Percentiles rank a stretch among this genome's conserved stretches.
Conservation (phyloP, 2,113 vertebrate genomes). For the Cygnus atratus region DNA sequence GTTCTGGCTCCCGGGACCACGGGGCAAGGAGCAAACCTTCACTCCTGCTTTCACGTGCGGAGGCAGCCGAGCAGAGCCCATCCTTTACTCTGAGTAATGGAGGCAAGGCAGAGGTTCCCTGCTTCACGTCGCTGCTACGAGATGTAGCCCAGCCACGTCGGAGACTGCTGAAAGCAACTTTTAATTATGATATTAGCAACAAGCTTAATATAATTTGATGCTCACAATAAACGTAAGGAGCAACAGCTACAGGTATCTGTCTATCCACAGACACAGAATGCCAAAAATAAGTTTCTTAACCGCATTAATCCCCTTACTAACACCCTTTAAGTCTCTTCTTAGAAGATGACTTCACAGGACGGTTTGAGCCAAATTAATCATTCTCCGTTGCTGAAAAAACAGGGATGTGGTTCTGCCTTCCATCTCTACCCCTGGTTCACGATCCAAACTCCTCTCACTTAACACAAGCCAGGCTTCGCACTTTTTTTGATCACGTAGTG, state of each 20-base stretch:
- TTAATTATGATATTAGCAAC: neutral
- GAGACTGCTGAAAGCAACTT: neutral
- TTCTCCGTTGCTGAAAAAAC: neutral
- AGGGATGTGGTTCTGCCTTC: neutral
- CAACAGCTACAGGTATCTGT: neutral
- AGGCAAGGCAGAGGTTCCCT: neutral
- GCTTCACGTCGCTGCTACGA: rapidly evolving
- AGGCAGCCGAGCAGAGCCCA: neutral
- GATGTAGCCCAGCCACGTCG: neutral
- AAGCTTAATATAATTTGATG: neutral
- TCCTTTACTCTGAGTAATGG: neutral
- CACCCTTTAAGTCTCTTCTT: neutral
- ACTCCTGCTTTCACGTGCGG: neutral
- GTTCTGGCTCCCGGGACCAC: neutral
- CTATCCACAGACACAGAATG: neutral
- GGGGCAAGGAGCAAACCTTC: neutral
- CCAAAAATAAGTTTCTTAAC: neutral
- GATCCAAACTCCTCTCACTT: neutral
- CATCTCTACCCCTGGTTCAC: neutral
- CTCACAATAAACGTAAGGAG: neutral
- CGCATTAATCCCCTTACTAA: neutral
- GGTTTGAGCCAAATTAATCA: neutral
- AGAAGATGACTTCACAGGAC: neutral
- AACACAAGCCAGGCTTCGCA: neutral
- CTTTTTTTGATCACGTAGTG: neutral